Conservation (phyloP, 1,140 invertebrate genomes). For the Pinna nobilis region DNA sequence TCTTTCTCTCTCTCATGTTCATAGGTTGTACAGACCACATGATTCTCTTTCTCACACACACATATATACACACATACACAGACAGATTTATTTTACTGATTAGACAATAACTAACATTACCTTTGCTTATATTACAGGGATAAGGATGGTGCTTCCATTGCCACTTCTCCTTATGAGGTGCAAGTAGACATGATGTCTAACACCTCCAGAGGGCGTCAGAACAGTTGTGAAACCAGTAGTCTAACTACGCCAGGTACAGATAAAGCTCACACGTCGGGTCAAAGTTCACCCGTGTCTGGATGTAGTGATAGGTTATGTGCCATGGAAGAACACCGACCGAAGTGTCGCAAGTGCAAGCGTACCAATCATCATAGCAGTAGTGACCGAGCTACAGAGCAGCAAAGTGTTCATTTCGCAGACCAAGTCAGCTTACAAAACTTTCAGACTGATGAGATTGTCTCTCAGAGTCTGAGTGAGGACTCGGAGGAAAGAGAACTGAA, state of each 20-base stretch:
- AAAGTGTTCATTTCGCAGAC: slow-evolving; percentile 54
- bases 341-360: slow-evolving; percentile 43
- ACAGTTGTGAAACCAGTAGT: slow-evolving; percentile 25
- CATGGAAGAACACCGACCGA: slow-evolving; percentile 41
- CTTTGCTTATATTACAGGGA: slow-evolving; percentile 39
- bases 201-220: slow-evolving; percentile 26
- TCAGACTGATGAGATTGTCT: slow-evolving; percentile 47
- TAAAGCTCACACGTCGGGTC: slow-evolving; percentile 48
- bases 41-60: too few relatives aligned
- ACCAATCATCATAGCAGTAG: slow-evolving; percentile 18
- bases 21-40: too few relatives aligned
- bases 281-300: slow-evolving; percentile 57
- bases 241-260: slow-evolving; percentile 24
- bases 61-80: too few relatives aligned
- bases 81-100: too few relatives aligned
- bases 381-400: slow-evolving; percentile 45
- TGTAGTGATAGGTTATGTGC: slow-evolving; percentile 49
- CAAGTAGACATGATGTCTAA: slow-evolving; percentile 45
- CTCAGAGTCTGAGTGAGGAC: slow-evolving; percentile 46
- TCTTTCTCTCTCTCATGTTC: too few relatives aligned
- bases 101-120: too few relatives aligned
- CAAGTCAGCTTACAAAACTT: slow-evolving; percentile 56
- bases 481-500: slow-evolving; percentile 31
- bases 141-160: slow-evolving; percentile 44
- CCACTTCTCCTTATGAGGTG: slow-evolving; percentile 47